A percentile compares a stretch with the other conserved stretches of the same genome.
Evolutionary conservation across 2,113 vertebrate species (phyloP).

Genomic region (Callocephalon fimbriatum): DNA sequence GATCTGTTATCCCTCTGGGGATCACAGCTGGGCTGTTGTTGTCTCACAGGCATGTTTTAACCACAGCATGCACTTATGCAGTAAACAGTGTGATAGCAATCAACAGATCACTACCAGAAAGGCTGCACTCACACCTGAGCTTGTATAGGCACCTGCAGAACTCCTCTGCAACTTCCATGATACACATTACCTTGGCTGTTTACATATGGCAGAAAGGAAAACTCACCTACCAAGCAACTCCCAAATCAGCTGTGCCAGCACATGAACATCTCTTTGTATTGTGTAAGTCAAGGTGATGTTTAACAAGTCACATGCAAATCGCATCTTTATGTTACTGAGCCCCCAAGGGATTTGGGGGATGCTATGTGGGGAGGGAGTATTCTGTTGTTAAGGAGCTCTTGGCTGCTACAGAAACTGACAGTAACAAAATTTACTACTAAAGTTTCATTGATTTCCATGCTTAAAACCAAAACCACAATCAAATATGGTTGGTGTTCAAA

Average conservation of each 20-base stretch:
- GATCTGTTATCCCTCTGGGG: fast-evolving
- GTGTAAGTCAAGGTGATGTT: neutral
- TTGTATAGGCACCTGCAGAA: neutral
- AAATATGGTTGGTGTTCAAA: neutral
- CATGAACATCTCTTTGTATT: neutral
- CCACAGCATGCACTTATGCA: fast-evolving
- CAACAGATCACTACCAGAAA: fast-evolving
- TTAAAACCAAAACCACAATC: neutral
- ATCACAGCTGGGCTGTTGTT: neutral
- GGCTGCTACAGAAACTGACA: neutral
- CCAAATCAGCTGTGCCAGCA: neutral
- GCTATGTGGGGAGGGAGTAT: neutral
- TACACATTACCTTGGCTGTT: neutral
- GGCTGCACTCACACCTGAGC: neutral
- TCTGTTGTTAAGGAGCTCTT: neutral
- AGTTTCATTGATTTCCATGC: neutral
- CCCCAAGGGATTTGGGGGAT: neutral
- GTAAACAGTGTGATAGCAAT: neutral
- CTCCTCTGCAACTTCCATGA: neutral
- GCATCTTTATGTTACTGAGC: neutral
- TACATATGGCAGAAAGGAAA: neutral
- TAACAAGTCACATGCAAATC: neutral
- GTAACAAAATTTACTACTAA: neutral
- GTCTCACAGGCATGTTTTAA: neutral
- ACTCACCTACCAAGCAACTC: neutral